Evolutionary conservation across 2,888 invertebrate species (phyloP), one percentile per base, ranked within the genome.

Genomic region (Lumbricus terrestris): DNA sequence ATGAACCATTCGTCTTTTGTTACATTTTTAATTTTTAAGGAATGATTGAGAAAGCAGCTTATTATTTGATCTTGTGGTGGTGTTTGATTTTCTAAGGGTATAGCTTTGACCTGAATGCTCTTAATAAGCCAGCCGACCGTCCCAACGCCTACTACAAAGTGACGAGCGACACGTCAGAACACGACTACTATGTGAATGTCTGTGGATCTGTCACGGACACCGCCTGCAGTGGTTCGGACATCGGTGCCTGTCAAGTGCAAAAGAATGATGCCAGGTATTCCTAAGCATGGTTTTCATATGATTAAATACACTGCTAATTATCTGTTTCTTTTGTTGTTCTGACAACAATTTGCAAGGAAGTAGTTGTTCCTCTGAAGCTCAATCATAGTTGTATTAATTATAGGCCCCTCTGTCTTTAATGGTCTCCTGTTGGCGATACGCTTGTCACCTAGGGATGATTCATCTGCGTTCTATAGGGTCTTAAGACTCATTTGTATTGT

Each of bases 201-300:
- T 90, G 90, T 54, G 90, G 90, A n/a, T 88, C 90, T 33, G 42
- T 90, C 34, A 85, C 40, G 13, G n/a, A 40, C 23, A 90, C 90
- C 4, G 42, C 35, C 34, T 90, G 90, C 88, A 29, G 20, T 47
- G 37, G 40, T 33, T 6, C 40, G 35, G 35, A 88, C n/a, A 34
- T 37, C 35, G 90, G 90, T 23, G 88, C 83, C 40, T 90, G 90
- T 82, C 90, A 90, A 40, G 90, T 88, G 37, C 47, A 83, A n/a
- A 90, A 90, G 42, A 37, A 82, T 37, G 83, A 82, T 38, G 11
- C 69, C 6, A 69, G 69, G 69, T 69, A 69, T n/a, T 69, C 69
- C 69, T n/a, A 5, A n/a, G n/a, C 69, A 69, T 69, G 29, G 4
- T n/a, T 69, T 69, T n/a, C 23, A 69, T n/a, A 69, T 69, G 69